These are phyloP conservation scores for Gracilinanus agilis DNA, from an alignment of 2,113 vertebrate genomes.

Conservation along the genomic window DNA sequence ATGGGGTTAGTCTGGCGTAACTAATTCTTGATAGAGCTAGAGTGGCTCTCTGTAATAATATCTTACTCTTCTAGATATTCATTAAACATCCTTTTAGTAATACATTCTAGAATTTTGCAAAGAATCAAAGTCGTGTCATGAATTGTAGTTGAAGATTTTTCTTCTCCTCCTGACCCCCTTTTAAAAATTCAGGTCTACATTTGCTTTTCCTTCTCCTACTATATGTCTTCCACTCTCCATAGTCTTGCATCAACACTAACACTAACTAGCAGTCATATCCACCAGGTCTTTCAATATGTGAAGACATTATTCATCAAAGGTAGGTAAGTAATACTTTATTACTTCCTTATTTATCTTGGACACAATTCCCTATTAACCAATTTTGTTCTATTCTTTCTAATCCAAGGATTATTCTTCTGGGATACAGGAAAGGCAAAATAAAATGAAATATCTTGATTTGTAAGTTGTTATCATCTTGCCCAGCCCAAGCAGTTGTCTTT, in stretches of 20 bases:
- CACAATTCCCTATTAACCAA: neutral
- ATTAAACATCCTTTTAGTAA: neutral
- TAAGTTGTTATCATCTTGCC: neutral
- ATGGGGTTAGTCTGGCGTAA: neutral
- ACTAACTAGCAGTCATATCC: neutral
- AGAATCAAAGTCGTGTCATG: neutral
- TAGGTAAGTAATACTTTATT: neutral
- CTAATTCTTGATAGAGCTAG: neutral
- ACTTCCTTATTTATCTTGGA: neutral
- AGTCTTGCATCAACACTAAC: neutral
- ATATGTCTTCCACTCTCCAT: neutral
- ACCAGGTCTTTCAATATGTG: neutral
- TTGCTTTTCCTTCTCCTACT: neutral
- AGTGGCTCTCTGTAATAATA: neutral
- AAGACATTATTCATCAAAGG: neutral
- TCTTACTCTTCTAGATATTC: neutral
- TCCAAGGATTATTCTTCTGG: neutral
- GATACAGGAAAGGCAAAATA: neutral
- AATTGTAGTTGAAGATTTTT: neutral
- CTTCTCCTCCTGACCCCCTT: no score
- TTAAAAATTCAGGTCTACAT: no score
- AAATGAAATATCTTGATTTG: neutral
- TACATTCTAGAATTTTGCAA: neutral
- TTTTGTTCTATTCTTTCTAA: neutral
- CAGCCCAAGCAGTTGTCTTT: neutral